Base-by-base conservation (phyloP, 2,797 vertebrate genomes). In the Morelia viridis region DNA sequence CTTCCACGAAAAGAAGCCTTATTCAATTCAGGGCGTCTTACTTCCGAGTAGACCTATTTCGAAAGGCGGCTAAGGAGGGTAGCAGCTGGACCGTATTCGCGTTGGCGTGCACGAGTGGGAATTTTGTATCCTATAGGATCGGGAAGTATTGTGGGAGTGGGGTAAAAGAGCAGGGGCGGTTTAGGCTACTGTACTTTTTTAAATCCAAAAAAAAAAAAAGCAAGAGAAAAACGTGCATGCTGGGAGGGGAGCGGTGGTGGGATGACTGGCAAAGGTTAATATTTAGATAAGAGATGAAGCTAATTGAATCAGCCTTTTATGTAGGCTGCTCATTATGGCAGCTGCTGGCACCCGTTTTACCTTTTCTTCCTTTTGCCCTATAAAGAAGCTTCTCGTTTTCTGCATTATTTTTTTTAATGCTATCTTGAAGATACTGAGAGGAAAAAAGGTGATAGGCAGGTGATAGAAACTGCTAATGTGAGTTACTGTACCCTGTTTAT, bases 31-130 rank as follows among this genome's bases (percentile, higher is more conserved):
- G 2, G 2, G 68, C 93, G 62, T 17, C 50, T 26, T 58, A 24
- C 46, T 93, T 96, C 92, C 90, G 97, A 95, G 96, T 95, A 96
- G 41, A 24, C 57, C 19, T 41, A 35, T 87, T 1, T n/a, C 57
- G 57, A 60, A 35, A 80, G n/a, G 31, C 17, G 57, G 31, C 22
- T 31, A 8, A 11, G 57, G 57, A 57, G 57, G 53, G 12, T 11
- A 57, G 15, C 19, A 80, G 71, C 35, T 80, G 71, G 71, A 80
- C 6, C 28, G n/a, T 24, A 17, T 4, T 41, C 15, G 13, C 26
- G 11, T 76, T 4, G 91, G 50, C 0, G 91, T 50, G 88, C 93
- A 91, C 60, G 87, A 28, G 88, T 84, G 58, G 85, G 92, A 92
- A 80, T 80, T 80, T 46, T 80, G 9, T 80, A 41, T 46, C 9